These are phyloP conservation scores for Macquaria ambigua DNA, from an alignment of 2,113 vertebrate genomes.

Conservation along the genomic window DNA sequence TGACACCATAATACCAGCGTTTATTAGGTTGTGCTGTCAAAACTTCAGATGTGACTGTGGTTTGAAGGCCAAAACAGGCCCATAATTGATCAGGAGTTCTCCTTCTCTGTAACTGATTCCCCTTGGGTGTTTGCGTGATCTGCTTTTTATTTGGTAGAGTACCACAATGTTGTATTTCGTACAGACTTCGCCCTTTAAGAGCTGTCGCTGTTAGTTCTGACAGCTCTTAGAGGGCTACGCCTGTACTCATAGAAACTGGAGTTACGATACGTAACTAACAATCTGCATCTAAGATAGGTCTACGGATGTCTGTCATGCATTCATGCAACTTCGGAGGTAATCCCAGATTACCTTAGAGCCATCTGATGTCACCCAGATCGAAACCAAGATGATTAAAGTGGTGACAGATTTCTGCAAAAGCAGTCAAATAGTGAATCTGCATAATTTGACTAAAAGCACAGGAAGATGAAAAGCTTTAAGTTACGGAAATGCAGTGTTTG, in stretches of 20 bases:
- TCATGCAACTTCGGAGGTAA: neutral
- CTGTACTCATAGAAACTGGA: too few relatives aligned
- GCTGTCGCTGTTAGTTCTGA: too few relatives aligned
- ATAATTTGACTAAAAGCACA: neutral
- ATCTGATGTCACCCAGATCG: neutral
- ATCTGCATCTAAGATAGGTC: neutral
- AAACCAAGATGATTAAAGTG: neutral
- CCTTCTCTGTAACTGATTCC: conserved; percentile 2
- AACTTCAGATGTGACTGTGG: conserved; percentile 3
- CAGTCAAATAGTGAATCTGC: neutral
- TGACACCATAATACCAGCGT: conserved; percentile 15
- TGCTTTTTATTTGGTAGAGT: neutral
- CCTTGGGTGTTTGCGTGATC: neutral
- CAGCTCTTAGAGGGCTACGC: too few relatives aligned
- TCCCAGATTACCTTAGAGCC: neutral
- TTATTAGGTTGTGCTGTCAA: neutral
- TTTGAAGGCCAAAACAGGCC: neutral
- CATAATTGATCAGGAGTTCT: neutral
- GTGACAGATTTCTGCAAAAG: neutral
- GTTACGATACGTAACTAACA: too few relatives aligned
- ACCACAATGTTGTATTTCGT: neutral
- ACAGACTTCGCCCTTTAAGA: too few relatives aligned
- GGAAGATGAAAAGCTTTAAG: neutral
- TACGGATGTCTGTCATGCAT: neutral
- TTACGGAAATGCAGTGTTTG: neutral